Conservation (phyloP, 2,888 invertebrate genomes). For the Lapara coniferarum region DNA sequence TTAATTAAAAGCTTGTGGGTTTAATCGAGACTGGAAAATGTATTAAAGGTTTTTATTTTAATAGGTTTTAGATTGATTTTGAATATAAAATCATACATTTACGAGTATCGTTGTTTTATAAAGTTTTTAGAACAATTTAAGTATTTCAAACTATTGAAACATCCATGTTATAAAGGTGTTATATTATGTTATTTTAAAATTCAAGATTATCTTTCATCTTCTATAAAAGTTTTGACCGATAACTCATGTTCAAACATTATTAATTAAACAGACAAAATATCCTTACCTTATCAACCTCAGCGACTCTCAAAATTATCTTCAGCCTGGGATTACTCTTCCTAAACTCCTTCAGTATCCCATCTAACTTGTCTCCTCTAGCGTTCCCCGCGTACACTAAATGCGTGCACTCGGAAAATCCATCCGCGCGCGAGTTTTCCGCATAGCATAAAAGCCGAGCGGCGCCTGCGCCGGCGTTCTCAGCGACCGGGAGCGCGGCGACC, state of each 20-base stretch:
- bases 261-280: conserved; percentile 27
- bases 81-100: too few relatives aligned
- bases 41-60: background rate
- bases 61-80: too few relatives aligned
- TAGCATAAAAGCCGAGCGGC: conserved; percentile 78
- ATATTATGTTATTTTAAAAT: too few relatives aligned
- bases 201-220: too few relatives aligned
- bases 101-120: too few relatives aligned
- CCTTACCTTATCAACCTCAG: conserved; percentile 84
- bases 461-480: conserved; percentile 70
- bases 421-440: conserved; percentile 62
- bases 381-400: conserved; percentile 78
- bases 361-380: conserved; percentile 73
- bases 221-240: too few relatives aligned
- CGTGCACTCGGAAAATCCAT: conserved; percentile 75
- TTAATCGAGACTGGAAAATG: background rate
- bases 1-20: background rate
- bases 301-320: conserved; percentile 82
- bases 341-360: conserved; percentile 73
- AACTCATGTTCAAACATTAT: background rate
- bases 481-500: conserved; percentile 55
- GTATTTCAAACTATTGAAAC: too few relatives aligned
- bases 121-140: too few relatives aligned
- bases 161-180: too few relatives aligned
- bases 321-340: conserved; percentile 75